Percentiles rank a stretch among this genome's conserved stretches.
Evolutionary conservation across 1,140 invertebrate genomes (phyloP).

Genomic region (Polypedilum pembai): DNA sequence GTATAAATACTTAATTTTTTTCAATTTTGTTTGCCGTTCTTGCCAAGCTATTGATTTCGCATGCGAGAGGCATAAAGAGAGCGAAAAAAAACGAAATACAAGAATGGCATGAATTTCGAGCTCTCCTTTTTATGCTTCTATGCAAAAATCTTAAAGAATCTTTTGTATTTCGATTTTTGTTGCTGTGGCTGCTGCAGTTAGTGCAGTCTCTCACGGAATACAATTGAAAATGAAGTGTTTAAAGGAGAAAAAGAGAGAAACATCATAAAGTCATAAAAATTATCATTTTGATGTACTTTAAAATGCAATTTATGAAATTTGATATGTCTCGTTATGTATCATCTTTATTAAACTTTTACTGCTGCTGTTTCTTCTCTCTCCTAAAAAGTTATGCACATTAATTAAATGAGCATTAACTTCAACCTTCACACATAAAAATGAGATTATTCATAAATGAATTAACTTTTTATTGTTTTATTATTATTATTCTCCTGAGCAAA

Average conservation of each 20-base stretch:
- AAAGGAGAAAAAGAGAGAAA: neutral
- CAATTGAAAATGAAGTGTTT: slow-evolving; percentile 8
- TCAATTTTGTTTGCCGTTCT: too few relatives aligned
- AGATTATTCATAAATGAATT: slow-evolving; percentile 7
- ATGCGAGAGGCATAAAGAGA: neutral
- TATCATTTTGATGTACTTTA: neutral
- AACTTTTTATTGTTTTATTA: slow-evolving; percentile 14
- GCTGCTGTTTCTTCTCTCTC: neutral
- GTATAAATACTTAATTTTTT: neutral
- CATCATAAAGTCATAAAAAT: slow-evolving; percentile 19
- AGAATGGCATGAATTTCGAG: too few relatives aligned
- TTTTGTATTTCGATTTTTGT: too few relatives aligned
- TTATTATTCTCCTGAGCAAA: neutral
- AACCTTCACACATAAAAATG: slow-evolving; percentile 18
- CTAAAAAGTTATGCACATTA: neutral
- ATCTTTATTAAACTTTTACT: neutral
- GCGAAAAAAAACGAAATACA: neutral
- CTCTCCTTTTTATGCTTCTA: neutral
- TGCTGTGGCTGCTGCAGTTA: too few relatives aligned
- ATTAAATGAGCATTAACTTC: slow-evolving; percentile 18
- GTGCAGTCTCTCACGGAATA: neutral
- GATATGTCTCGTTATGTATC: neutral
- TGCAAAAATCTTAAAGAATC: neutral
- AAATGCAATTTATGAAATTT: neutral
- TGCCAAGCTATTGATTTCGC: neutral